Conservation (phyloP, 1,140 invertebrate genomes). For the Eufriesea mexicana region DNA sequence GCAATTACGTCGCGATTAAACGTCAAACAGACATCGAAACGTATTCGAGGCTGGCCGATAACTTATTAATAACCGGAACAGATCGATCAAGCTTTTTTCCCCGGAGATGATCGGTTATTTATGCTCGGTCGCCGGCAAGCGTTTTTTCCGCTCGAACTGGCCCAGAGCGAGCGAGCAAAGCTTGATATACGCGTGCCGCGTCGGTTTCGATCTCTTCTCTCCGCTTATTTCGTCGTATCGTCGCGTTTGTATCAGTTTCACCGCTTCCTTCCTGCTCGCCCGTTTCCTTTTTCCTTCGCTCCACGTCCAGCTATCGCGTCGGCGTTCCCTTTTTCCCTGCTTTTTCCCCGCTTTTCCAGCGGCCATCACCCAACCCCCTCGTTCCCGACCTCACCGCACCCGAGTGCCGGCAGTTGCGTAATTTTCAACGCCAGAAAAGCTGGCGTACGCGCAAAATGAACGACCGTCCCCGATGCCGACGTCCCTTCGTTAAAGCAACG, state of each 20-base stretch:
- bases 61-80: background rate
- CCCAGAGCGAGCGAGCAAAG: constrained; percentile 8
- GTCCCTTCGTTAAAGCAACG: constrained; percentile 72
- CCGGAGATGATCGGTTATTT: constrained; percentile 6
- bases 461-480: constrained; percentile 49
- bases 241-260: constrained; percentile 50
- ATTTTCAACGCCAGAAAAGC: constrained; percentile 50
- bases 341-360: constrained; percentile 18
- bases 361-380: background rate
- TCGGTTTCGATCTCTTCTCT: constrained; percentile 21
- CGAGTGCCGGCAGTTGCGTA: constrained; percentile 41
- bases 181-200: constrained; percentile 15
- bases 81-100: background rate
- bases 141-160: constrained; percentile 29
- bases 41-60: background rate
- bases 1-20: background rate
- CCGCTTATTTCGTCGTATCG: constrained; percentile 38
- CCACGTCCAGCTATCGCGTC: constrained; percentile 14
- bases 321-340: constrained; percentile 8
- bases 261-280: background rate
- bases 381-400: background rate
- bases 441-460: constrained; percentile 62
- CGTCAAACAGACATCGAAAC: background rate
- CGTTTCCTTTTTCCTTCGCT: background rate
- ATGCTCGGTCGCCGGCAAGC: background rate